Evolutionary conservation across 2,888 invertebrate genomes (phyloP).

Genomic region (Sepiola atlantica): DNA sequence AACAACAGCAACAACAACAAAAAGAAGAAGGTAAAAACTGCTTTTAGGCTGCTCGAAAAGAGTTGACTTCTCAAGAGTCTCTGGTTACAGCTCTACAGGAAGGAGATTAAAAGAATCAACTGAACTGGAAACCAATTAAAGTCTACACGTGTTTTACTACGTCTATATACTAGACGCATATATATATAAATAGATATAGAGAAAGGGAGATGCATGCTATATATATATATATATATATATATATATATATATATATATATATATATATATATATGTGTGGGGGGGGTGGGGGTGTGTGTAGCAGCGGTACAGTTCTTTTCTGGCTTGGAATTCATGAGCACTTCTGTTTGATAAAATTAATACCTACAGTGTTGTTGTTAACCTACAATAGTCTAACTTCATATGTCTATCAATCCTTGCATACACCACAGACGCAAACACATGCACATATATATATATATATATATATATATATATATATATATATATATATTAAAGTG

Average conservation of each 20-base stretch:
- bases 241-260: background rate
- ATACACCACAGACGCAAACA: too few relatives aligned
- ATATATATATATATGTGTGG: background rate
- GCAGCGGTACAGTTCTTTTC: background rate
- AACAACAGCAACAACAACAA: background rate
- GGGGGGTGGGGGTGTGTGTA: background rate
- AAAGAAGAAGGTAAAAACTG: background rate
- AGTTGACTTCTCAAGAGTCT: background rate
- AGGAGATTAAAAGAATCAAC: slow-evolving; percentile 9
- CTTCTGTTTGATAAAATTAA: background rate
- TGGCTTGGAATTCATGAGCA: background rate
- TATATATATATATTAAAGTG: too few relatives aligned
- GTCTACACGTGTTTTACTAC: background rate
- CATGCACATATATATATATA: background rate
- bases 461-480: too few relatives aligned
- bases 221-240: background rate
- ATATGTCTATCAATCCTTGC: background rate
- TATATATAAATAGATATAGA: background rate
- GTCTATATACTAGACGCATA: background rate
- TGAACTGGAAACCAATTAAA: slow-evolving; percentile 32
- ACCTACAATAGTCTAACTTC: too few relatives aligned
- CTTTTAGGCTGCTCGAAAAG: background rate
- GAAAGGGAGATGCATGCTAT: too few relatives aligned
- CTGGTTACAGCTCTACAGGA: slow-evolving; percentile 12
- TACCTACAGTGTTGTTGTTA: too few relatives aligned